Evolutionary conservation across 2,888 invertebrate species (phyloP), one percentile per base, ranked within the genome.

Genomic region (Acronicta alni): DNA sequence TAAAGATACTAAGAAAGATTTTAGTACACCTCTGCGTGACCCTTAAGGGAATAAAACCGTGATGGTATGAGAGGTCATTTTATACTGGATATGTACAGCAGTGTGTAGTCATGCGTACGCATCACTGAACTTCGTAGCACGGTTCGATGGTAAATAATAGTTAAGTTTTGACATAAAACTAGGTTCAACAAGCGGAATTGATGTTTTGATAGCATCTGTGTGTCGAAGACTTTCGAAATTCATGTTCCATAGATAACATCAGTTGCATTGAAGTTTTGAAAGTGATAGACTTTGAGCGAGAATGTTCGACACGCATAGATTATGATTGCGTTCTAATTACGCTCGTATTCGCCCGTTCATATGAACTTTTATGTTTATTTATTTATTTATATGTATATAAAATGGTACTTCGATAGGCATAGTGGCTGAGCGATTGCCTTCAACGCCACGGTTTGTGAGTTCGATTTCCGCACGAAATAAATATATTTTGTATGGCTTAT

Each of bases 111-210:
- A 70, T 77, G 59, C 23, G 26, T 58, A 62, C 67, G 75, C 68
- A 52, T 46, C 60, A 58, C 43, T 63, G 79, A 60, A 60, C 62
- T 20, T 44, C 41, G 47, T 39, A 26, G 20, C 57, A 66, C 46
- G 60, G 58, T 66, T 61, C 64, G 65, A 61, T 65, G 66, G 48
- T 57, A 48, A 44, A 65, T 64, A 72, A 67, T 66, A 66, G 57
- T 71, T 57, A 53, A 67, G 80, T 80, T 79, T 78, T 78, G 80
- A 80, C 79, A 75, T 64, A 64, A 67, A 58, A 57, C 52, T 62
- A 57, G 44, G 61, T 58, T 68, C 57, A 67, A 66, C 70, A 75
- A 75, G 77, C 67, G 74, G 77, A 77, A 77, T 74, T 69, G 64
- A 72, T 65, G 62, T 66, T 69, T 63, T 72, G 75, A 74, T 79